Evolutionary conservation across 1,140 invertebrate species (phyloP), one percentile per base, ranked within the genome.

Genomic region (Heliconius eleuchia): DNA sequence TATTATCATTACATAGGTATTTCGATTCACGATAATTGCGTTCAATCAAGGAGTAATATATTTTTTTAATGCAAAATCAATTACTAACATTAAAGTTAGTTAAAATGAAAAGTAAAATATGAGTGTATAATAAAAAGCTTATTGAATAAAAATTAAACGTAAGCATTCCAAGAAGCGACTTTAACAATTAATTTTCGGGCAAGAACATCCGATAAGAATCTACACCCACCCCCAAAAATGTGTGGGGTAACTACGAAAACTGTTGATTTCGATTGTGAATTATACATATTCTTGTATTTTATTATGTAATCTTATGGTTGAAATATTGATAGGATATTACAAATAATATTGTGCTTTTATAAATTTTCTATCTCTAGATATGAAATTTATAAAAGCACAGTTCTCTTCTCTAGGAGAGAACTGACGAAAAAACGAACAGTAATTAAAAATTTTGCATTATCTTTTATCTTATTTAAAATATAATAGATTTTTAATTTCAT

Each of bases 171-270:
- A 52, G 50, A 37, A 42, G 46, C 37, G 66, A 77, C 34, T 71
- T 77, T 82, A 79, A 83, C 77, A 79, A 78, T 79, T 83, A 82
- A 82, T 81, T 85, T 84, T 83, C 79, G 80, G 78, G 71, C 79
- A 78, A 80, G 74, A 81, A 77, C 80, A 77, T 74, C 71, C 30
- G 82, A 83, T 83, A 77, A 34, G 27, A 18, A 83, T 83, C 82
- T 83, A 79, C 76, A 57, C 60, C 39, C 74, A 74, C 39, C 46
- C 39, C 39, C 50, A 11, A 30, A 66, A 66, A 66, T 78, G 30
- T 57, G 73, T 50, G 16, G 71, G 46, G 46, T 52, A 27, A 74
- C 74, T 11, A 71, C 82, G 18, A 23, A 42, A 72, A 74, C 71
- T 76, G 9, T 76, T 46, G 19, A 82, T 74, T 72, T 78, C 60